Conservation (phyloP, 2,797 vertebrate genomes). For the Natrix natrix region DNA sequence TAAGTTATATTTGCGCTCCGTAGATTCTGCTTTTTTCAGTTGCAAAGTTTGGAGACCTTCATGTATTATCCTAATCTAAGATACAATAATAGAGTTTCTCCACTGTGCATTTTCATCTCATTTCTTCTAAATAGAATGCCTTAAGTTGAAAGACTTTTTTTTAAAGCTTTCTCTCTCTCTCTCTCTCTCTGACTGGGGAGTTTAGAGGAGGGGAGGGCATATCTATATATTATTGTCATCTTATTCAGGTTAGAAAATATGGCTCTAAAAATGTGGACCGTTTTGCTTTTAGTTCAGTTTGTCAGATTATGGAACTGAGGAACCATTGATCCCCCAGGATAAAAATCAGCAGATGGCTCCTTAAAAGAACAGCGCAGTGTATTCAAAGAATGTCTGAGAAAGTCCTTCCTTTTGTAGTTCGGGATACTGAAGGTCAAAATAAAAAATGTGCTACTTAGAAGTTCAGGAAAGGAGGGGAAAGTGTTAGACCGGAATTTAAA, state of each 20-base stretch:
- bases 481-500: slow-evolving; percentile 29
- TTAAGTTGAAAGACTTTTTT: slow-evolving; percentile 57
- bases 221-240: slow-evolving; percentile 14
- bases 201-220: slow-evolving; percentile 42
- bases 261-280: slow-evolving; percentile 39
- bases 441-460: slow-evolving; percentile 29
- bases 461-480: slow-evolving; percentile 8
- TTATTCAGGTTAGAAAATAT: slow-evolving; percentile 39
- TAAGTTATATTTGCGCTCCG: slow-evolving; percentile 1
- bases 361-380: slow-evolving; percentile 60
- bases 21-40: neutral
- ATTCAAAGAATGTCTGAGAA: slow-evolving; percentile 59
- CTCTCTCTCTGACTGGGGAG: slow-evolving; percentile 49
- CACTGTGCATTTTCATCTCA: slow-evolving; percentile 59
- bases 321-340: slow-evolving; percentile 63
- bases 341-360: slow-evolving; percentile 65
- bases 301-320: slow-evolving; percentile 66
- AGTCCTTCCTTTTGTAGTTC: slow-evolving; percentile 60
- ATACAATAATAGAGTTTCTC: slow-evolving; percentile 58
- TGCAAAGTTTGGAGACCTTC: neutral
- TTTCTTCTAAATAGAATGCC: slow-evolving; percentile 62
- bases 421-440: slow-evolving; percentile 55
- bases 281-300: slow-evolving; percentile 56
- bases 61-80: slow-evolving; percentile 17
- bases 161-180: slow-evolving; percentile 34